Evolutionary conservation across 2,797 vertebrate genomes (phyloP).

Genomic region (Labroides dimidiatus): DNA sequence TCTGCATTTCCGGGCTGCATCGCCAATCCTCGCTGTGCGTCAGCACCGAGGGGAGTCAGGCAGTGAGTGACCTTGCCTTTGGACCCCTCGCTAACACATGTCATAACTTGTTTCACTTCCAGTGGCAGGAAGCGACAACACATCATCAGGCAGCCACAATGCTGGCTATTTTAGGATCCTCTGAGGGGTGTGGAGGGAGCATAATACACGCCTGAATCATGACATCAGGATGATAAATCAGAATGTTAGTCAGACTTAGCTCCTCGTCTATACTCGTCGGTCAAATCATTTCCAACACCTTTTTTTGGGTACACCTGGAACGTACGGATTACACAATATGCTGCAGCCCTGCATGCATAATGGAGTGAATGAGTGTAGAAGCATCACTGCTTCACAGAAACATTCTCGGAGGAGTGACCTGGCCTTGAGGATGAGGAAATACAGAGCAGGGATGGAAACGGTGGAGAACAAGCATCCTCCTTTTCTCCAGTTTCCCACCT

Average conservation of each 20-base stretch:
- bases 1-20: conserved; percentile 48
- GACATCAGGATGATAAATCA: conserved; percentile 39
- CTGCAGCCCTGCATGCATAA: conserved; percentile 20
- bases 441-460: conserved; percentile 31
- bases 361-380: conserved; percentile 49
- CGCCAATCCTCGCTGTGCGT: conserved; percentile 44
- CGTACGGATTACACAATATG: conserved; percentile 27
- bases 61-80: conserved; percentile 66
- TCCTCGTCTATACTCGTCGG: conserved; percentile 19
- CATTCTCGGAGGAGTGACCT: conserved; percentile 33
- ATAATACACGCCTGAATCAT: conserved; percentile 36
- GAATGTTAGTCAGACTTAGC: conserved; percentile 20
- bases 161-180: conserved; percentile 61
- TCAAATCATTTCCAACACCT: conserved; percentile 29
- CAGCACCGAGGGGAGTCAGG: conserved; percentile 57
- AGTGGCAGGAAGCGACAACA: conserved; percentile 53
- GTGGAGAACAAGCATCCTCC: conserved; percentile 33
- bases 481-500: conserved; percentile 4
- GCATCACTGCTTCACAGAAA: conserved; percentile 13
- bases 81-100: conserved; percentile 58
- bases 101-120: conserved; percentile 67
- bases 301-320: conserved; percentile 53
- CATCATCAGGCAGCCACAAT: conserved; percentile 54
- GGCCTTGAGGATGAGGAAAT: conserved; percentile 51
- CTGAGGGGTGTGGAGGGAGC: conserved; percentile 9